Evolutionary conservation across 2,888 invertebrate species (phyloP).

Genomic region (Saturnia pavonia): DNA sequence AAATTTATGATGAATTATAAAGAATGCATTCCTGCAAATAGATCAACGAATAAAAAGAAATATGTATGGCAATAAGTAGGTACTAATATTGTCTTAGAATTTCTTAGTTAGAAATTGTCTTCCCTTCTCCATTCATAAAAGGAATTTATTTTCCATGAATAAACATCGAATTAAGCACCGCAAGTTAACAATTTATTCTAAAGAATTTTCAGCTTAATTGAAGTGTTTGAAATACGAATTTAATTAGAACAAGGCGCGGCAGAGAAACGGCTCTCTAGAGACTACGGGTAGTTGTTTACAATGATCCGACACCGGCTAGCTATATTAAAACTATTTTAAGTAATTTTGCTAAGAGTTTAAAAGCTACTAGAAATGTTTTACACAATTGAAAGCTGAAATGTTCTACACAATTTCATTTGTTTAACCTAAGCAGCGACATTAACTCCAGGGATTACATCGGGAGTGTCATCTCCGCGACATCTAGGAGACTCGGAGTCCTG

Average conservation of each 20-base stretch:
- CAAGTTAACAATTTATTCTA: constrained; percentile 30
- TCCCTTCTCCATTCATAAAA: not conserved
- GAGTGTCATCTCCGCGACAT: too few species aligned
- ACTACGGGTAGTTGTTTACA: constrained; percentile 6
- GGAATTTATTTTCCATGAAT: constrained; percentile 7
- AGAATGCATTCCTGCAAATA: too few species aligned
- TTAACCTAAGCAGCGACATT: too few species aligned
- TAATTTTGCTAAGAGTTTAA: not conserved
- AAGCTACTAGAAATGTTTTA: not conserved
- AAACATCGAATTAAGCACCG: constrained; percentile 28
- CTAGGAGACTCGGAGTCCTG: too few species aligned
- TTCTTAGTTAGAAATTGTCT: not conserved
- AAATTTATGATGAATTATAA: too few species aligned
- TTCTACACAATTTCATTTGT: too few species aligned
- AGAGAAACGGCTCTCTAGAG: constrained; percentile 16
- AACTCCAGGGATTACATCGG: too few species aligned
- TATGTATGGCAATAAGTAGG: not conserved
- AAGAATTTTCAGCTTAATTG: constrained; percentile 31
- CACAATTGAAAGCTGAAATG: too few species aligned
- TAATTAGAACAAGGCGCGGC: constrained; percentile 26
- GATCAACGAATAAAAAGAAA: not conserved
- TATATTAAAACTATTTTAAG: constrained; percentile 10
- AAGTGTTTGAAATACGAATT: constrained; percentile 33
- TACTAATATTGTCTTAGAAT: not conserved
- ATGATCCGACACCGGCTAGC: constrained; percentile 2